phyloP scores from a whole-genome alignment of 2,888 invertebrate genomes.

The Dasysyrphus tricinctus region DNA sequence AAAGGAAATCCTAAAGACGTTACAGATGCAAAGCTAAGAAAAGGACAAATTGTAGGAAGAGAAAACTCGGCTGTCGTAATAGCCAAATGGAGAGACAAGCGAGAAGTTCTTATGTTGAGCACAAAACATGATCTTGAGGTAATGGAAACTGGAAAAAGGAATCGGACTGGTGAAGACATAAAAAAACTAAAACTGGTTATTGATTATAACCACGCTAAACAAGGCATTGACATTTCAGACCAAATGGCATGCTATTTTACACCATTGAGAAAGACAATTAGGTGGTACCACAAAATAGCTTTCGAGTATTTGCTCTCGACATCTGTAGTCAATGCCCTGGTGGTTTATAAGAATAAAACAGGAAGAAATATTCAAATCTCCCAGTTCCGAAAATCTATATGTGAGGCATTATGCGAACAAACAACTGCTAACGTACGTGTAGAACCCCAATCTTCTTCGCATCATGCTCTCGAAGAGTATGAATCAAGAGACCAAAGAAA shows the following conservation, averaged over 20 bases:
- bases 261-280: too few relatives aligned
- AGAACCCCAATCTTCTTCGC: background rate
- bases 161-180: background rate
- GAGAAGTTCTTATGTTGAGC: background rate
- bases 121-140: background rate
- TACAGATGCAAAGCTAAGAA: background rate
- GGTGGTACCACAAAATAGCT: background rate
- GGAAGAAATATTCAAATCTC: background rate
- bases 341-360: background rate
- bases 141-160: background rate
- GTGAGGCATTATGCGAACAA: too few relatives aligned
- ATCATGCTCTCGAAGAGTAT: conserved; percentile 12
- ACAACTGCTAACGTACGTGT: too few relatives aligned
- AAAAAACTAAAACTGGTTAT: background rate
- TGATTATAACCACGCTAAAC: too few relatives aligned
- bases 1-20: background rate
- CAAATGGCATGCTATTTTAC: too few relatives aligned
- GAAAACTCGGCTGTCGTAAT: background rate
- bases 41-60: background rate
- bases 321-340: too few relatives aligned
- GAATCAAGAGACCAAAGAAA: conserved; percentile 5
- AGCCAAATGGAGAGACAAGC: background rate
- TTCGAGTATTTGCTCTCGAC: too few relatives aligned
- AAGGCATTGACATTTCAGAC: too few relatives aligned
- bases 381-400: background rate